Conservation (phyloP, 2,797 vertebrate genomes). For the Sciurus vulgaris region DNA sequence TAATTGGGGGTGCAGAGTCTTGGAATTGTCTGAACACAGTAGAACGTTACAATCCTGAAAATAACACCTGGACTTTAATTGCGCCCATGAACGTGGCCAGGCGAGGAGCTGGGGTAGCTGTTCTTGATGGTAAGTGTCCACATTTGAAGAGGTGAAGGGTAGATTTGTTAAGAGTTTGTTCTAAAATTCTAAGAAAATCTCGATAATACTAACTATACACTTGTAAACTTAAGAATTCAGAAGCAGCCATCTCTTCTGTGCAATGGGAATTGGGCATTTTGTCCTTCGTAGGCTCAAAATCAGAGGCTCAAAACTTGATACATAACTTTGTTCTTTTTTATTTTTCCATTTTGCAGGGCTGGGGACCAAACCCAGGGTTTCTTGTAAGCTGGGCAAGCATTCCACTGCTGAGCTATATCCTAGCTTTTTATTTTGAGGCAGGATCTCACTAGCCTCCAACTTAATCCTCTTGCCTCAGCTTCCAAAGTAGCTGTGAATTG, state of each 20-base stretch:
- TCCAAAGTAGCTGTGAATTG: background rate
- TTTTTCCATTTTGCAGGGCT: background rate
- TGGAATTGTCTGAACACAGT: constrained; percentile 99
- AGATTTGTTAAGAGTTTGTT: background rate
- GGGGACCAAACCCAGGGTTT: background rate
- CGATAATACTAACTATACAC: background rate
- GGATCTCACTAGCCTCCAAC: background rate
- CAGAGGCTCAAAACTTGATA: background rate
- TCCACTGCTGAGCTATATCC: background rate
- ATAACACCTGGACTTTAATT: constrained; percentile 97
- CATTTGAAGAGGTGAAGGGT: background rate
- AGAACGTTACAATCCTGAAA: constrained; percentile 96
- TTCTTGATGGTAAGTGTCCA: constrained; percentile 90
- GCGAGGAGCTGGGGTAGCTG: constrained; percentile 94
- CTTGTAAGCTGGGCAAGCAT: no score
- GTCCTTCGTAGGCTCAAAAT: constrained; percentile 1
- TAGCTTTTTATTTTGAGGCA: background rate
- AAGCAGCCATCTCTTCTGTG: background rate
- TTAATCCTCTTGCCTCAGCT: background rate
- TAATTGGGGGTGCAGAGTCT: constrained; percentile 96
- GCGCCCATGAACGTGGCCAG: constrained; percentile 98
- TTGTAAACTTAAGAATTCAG: background rate
- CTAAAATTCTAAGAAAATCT: background rate
- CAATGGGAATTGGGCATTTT: background rate
- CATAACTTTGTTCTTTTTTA: background rate